Conservation (phyloP, 2,797 vertebrate genomes). For the Danio aesculapii region DNA sequence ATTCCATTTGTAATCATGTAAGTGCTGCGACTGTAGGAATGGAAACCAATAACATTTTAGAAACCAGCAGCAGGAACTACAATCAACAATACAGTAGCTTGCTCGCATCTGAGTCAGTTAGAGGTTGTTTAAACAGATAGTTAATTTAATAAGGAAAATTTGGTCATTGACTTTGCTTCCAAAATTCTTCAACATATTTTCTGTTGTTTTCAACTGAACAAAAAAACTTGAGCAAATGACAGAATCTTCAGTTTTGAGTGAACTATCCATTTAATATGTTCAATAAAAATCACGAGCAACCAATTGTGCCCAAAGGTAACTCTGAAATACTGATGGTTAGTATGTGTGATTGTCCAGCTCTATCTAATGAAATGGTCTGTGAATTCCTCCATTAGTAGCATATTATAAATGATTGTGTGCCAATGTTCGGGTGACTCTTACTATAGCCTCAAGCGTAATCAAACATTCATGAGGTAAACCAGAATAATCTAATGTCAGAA, state of each 20-base stretch:
- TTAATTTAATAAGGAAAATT: too few relatives aligned
- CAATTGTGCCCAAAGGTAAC: neutral
- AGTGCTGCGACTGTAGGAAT: neutral
- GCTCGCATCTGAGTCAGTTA: constrained; percentile 1
- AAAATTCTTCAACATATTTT: too few relatives aligned
- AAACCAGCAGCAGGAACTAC: neutral
- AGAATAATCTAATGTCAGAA: constrained; percentile 35
- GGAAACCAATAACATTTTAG: neutral
- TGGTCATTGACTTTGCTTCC: too few relatives aligned
- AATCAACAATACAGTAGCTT: neutral
- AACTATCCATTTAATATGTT: neutral
- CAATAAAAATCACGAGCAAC: neutral
- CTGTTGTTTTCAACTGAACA: too few relatives aligned
- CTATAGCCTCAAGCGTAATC: constrained; percentile 14
- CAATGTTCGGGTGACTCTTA: neutral
- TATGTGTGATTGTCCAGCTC: neutral
- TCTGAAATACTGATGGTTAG: neutral
- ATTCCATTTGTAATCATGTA: constrained; percentile 6
- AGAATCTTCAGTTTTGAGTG: too few relatives aligned
- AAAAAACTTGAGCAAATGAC: too few relatives aligned
- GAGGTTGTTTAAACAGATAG: too few relatives aligned
- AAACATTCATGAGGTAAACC: constrained; percentile 29
- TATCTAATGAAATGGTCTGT: neutral
- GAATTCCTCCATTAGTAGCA: neutral
- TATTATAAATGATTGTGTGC: neutral